Percentiles rank a stretch among this genome's conserved stretches.
phyloP scores from a whole-genome alignment of 92 coral and sea anemone species.

The Heteractis magnifica region DNA sequence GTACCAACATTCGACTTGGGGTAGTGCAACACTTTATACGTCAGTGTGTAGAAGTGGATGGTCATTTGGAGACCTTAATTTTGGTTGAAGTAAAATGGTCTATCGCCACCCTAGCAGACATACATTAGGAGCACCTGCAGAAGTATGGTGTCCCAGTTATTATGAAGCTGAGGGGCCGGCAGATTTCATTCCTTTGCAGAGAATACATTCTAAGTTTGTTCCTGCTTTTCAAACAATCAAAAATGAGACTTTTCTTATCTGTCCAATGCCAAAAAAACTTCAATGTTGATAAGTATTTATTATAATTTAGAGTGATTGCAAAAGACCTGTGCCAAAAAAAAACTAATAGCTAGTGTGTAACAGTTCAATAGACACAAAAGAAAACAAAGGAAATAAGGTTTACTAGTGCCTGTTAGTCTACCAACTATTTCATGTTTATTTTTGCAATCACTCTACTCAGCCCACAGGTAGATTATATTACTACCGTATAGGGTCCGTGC shows the following conservation, averaged over 20 bases:
- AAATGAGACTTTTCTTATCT: conserved; percentile 6
- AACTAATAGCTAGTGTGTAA: too few species aligned
- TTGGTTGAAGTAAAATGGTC: conserved; percentile 42
- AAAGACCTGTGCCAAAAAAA: too few species aligned
- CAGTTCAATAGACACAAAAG: too few species aligned
- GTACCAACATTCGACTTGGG: conserved; percentile 45
- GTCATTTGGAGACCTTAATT: conserved; percentile 20
- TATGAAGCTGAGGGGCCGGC: conserved; percentile 9
- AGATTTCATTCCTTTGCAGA: conserved; percentile 19
- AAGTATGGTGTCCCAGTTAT: conserved; percentile 3
- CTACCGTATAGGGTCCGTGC: too few species aligned
- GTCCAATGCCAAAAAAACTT: conserved; percentile 8
- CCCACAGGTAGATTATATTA: too few species aligned
- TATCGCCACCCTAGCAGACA: neutral
- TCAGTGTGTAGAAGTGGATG: conserved; percentile 42
- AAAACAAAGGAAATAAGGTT: too few species aligned
- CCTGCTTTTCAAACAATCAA: conserved; percentile 6
- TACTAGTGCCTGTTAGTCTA: too few species aligned
- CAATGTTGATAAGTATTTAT: too few species aligned
- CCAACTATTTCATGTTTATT: too few species aligned
- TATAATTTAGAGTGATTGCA: too few species aligned
- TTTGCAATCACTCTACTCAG: too few species aligned
- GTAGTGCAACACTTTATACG: conserved; percentile 35
- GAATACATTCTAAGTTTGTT: conserved; percentile 4
- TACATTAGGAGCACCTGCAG: neutral